Evolutionary conservation across 2,888 invertebrate species (phyloP), one percentile per base, ranked within the genome.

Genomic region (Melieria picta): DNA sequence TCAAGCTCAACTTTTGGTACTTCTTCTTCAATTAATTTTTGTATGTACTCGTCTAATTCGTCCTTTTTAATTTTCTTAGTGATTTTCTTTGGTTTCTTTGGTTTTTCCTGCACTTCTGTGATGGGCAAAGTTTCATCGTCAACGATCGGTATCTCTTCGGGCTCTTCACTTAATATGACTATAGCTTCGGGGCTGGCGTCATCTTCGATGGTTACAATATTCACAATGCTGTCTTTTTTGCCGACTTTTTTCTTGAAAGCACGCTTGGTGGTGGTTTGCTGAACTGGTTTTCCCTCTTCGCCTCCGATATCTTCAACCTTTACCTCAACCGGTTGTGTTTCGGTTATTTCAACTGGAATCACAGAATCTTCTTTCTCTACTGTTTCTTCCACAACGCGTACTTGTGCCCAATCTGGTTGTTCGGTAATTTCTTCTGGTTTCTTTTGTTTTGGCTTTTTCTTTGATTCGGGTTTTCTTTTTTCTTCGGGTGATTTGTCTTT

Each of bases 1-100:
- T 88, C 87, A 1, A 87, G 80, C 75, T 87, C 86, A 0, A 87
- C 86, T 75, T 85, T 80, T n/a, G 84, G 83, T 76, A 87, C 86
- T 68, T 87, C 84, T 4, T 83, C 81, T 67, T 87, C 83, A 48
- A 87, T 85, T 0, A 87, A 76, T 48, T 81, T 81, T 69, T 84
- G 82, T 65, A 87, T 85, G 64, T 86, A 87, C 10, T 80, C 86
- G 70, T 86, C 83, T 1, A 86, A 73, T 11, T 86, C 86, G 70
- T 82, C 78, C 58, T 85, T 84, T 55, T 82, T 83, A 68, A 85
- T 78, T 75, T 82, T 86, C 72, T 78, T 82, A 9, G 77, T 75
- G 11, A 68, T 73, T 56, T 78, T 81, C 74, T 80, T 82, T 0
- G 75, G 74, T 75, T 80, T 80, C 65, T 80, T 56, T 76, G 50